Conservation (phyloP, 1,140 invertebrate species). For the Hydropsyche tenuis region DNA sequence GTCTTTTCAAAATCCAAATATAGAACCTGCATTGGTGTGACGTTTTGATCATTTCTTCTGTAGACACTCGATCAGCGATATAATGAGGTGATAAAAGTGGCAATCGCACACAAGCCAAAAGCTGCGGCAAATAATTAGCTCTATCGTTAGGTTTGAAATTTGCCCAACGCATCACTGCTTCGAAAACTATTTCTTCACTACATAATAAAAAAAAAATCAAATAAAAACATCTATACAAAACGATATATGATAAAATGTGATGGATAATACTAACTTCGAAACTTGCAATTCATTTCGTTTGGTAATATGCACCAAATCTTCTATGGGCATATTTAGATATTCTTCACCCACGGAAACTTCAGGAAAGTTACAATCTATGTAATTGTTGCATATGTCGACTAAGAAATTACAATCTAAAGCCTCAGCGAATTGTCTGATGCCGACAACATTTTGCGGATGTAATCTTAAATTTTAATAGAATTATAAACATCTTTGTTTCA, state of each 20-base stretch:
- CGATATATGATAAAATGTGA: constrained; percentile 22
- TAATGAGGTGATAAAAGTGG: constrained; percentile 84
- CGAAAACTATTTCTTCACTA: constrained; percentile 78
- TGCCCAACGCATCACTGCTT: constrained; percentile 84
- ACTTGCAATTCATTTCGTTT: constrained; percentile 83
- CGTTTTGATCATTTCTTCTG: constrained; percentile 79
- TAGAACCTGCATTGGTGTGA: constrained; percentile 80
- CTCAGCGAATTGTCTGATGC: constrained; percentile 83
- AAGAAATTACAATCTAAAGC: constrained; percentile 76
- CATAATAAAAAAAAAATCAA: constrained; percentile 1
- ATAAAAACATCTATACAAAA: constrained; percentile 3
- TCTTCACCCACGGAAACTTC: constrained; percentile 81
- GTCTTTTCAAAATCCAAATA: constrained; percentile 33
- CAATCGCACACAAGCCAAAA: constrained; percentile 79
- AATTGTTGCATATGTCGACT: constrained; percentile 80
- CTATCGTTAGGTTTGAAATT: constrained; percentile 71
- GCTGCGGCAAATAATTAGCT: constrained; percentile 68
- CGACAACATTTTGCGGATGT: constrained; percentile 84
- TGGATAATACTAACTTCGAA: constrained; percentile 58
- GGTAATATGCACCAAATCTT: constrained; percentile 76
- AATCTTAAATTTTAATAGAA: constrained; percentile 66
- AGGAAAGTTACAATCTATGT: constrained; percentile 83
- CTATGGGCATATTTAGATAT: constrained; percentile 71
- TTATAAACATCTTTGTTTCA: not conserved
- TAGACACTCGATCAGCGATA: constrained; percentile 81